A percentile compares a stretch with the other conserved stretches of the same genome.
Conservation (phyloP, 2,888 invertebrate genomes). For the Gastracanthus pulcherrimus region DNA sequence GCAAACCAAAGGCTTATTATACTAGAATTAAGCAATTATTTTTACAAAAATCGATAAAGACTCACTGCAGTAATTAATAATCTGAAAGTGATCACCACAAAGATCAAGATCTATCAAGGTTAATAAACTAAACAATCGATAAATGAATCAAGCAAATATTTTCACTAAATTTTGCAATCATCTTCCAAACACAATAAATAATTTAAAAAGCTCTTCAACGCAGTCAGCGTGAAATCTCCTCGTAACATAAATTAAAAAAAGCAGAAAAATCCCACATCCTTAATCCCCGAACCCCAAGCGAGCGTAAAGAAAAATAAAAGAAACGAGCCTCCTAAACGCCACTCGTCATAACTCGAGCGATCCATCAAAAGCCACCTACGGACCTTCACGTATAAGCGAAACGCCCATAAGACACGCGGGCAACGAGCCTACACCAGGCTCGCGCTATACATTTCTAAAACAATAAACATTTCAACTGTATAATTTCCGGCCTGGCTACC, state of each 20-base stretch:
- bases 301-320: neutral
- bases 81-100: no score
- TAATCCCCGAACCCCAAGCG: neutral
- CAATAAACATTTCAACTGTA: conserved; percentile 55
- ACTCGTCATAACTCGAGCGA: conserved; percentile 31
- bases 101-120: no score
- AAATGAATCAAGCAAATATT: no score
- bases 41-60: no score
- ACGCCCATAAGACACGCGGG: conserved; percentile 39
- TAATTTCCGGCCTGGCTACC: conserved; percentile 52
- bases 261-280: neutral
- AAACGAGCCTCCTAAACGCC: neutral
- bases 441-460: conserved; percentile 41
- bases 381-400: conserved; percentile 18
- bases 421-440: neutral
- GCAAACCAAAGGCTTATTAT: neutral
- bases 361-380: conserved; percentile 29
- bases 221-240: neutral
- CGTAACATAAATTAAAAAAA: neutral
- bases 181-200: neutral
- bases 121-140: no score
- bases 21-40: neutral
- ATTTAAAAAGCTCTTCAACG: neutral
- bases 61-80: no score
- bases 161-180: no score